These are phyloP conservation scores for Bungarus multicinctus DNA, from an alignment of 2,113 vertebrate genomes.

Conservation along the genomic window DNA sequence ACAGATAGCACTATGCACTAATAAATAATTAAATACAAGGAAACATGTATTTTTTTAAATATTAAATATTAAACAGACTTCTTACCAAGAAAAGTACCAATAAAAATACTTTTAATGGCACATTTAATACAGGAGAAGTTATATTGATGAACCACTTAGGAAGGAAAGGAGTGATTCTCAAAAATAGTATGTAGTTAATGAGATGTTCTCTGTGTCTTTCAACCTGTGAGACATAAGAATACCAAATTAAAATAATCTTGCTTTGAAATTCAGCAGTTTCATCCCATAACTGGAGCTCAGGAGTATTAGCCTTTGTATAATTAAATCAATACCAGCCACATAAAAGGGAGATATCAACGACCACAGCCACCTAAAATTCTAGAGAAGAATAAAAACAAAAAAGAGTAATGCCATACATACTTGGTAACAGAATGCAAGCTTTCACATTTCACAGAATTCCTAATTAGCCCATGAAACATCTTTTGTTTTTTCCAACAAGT, in stretches of 20 bases:
- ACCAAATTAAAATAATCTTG: constrained; percentile 21
- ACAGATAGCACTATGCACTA: constrained; percentile 15
- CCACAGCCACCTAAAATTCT: neutral
- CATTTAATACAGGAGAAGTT: constrained; percentile 96
- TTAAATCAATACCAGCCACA: neutral
- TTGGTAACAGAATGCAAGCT: neutral
- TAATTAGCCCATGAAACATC: neutral
- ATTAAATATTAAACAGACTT: neutral
- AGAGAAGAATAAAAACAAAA: neutral
- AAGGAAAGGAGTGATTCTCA: constrained; percentile 98
- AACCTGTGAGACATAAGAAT: constrained; percentile 74
- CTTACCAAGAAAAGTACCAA: constrained; percentile 97
- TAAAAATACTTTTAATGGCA: constrained; percentile 94
- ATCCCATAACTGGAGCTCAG: neutral
- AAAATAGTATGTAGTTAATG: constrained; percentile 99
- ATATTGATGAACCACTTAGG: constrained; percentile 99
- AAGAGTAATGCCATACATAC: neutral
- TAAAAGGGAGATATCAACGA: neutral
- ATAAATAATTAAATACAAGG: rapidly evolving
- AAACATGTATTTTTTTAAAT: neutral
- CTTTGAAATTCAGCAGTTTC: constrained; percentile 36
- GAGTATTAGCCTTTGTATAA: neutral
- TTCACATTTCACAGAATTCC: neutral
- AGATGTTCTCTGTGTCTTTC: constrained; percentile 95
- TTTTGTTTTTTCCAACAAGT: neutral